Percentiles rank a stretch among this genome's conserved stretches.
phyloP scores from a whole-genome alignment of 1,140 invertebrate genomes.

The Pseudachorutes palmiensis region DNA sequence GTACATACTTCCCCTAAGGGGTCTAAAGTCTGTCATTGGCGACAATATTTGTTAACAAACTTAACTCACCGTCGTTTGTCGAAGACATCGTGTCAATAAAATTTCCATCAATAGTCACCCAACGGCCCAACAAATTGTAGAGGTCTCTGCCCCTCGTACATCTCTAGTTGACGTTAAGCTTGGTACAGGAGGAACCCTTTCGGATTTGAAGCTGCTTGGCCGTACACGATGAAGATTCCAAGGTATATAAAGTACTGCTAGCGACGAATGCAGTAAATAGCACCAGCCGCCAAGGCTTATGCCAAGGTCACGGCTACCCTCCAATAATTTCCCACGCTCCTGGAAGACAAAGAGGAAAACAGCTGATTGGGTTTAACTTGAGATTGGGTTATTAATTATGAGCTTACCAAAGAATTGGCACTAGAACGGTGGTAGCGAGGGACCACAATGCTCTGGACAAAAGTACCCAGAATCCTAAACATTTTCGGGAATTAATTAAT shows the following conservation, averaged over 20 bases:
- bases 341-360: constrained; percentile 9
- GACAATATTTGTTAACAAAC: too few species aligned
- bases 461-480: background rate
- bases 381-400: background rate
- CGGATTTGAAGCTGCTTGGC: constrained; percentile 36
- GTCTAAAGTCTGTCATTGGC: too few species aligned
- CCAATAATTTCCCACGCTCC: constrained; percentile 18
- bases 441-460: background rate
- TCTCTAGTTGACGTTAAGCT: background rate
- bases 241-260: constrained; percentile 39
- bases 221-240: constrained; percentile 52
- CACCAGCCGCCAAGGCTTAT: constrained; percentile 25
- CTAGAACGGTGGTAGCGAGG: constrained; percentile 8
- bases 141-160: constrained; percentile 39
- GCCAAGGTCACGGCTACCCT: constrained; percentile 25
- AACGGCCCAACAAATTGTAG: constrained; percentile 58
- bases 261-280: constrained; percentile 24
- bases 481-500: too few species aligned
- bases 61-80: constrained; percentile 52
- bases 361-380: too few species aligned
- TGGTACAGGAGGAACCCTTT: constrained; percentile 20
- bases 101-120: constrained; percentile 75
- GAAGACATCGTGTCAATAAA: constrained; percentile 78
- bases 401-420: background rate
- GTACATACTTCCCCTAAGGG: too few species aligned